A percentile compares a stretch with the other conserved stretches of the same genome.
Conservation (phyloP, 2,888 invertebrate genomes). For the Aromia moschata region DNA sequence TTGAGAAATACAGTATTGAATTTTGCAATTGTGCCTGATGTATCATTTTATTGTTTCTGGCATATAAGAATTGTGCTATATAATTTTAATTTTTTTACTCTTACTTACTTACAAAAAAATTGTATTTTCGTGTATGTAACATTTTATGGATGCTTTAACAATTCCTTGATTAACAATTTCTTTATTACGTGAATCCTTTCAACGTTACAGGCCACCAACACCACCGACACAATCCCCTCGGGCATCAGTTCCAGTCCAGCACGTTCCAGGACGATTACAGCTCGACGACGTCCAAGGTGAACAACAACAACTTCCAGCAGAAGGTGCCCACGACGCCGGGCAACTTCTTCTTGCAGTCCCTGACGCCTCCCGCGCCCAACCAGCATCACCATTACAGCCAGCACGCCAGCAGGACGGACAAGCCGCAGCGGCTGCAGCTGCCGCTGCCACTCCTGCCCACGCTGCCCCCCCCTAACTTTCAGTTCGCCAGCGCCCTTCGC, state of each 20-base stretch:
- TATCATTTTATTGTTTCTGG: too few species aligned
- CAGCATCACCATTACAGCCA: constrained; percentile 44
- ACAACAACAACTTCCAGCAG: constrained; percentile 18
- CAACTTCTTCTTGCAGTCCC: constrained; percentile 38
- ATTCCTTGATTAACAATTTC: too few species aligned
- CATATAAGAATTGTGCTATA: too few species aligned
- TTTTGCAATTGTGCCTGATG: too few species aligned
- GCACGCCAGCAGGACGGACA: constrained; percentile 52
- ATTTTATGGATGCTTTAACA: too few species aligned
- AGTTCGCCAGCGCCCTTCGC: constrained; percentile 61
- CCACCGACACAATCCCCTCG: constrained; percentile 26
- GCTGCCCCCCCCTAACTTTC: constrained; percentile 57
- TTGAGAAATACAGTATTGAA: too few species aligned
- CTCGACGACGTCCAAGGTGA: constrained; percentile 26
- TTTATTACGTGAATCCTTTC: too few species aligned
- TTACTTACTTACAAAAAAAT: too few species aligned
- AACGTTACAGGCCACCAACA: constrained; percentile 29
- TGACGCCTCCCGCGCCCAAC: constrained; percentile 40
- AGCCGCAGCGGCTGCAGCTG: constrained; percentile 54
- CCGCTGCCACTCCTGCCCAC: constrained; percentile 58
- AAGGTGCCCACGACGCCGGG: constrained; percentile 39
- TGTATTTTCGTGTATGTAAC: too few species aligned
- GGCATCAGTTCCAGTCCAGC: constrained; percentile 33
- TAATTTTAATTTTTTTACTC: too few species aligned
- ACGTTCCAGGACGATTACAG: constrained; percentile 30